Percentiles rank a stretch among this genome's conserved stretches.
phyloP scores from a whole-genome alignment of 2,888 invertebrate genomes.

The Chloroclystis v-ata region DNA sequence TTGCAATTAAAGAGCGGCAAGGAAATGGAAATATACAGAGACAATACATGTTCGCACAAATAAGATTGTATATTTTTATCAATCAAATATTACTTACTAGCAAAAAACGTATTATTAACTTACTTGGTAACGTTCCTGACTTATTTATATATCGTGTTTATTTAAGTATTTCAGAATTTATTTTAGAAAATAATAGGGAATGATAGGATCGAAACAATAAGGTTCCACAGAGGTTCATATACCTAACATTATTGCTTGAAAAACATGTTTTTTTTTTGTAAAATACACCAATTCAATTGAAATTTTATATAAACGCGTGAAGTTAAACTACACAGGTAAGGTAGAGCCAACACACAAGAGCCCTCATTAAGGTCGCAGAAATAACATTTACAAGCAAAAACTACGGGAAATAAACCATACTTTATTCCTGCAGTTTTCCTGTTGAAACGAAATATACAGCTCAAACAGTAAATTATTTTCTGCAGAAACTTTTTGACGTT shows the following conservation, averaged over 20 bases:
- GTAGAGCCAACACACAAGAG: constrained; percentile 44
- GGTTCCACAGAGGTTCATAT: too few species aligned
- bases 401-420: constrained; percentile 45
- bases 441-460: constrained; percentile 28
- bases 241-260: too few species aligned
- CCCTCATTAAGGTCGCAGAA: constrained; percentile 59
- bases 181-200: too few species aligned
- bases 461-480: constrained; percentile 16
- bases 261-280: too few species aligned
- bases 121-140: too few species aligned
- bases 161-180: too few species aligned
- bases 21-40: constrained; percentile 21
- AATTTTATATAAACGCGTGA: too few species aligned
- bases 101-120: too few species aligned
- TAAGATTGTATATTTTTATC: not conserved
- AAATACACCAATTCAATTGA: too few species aligned
- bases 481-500: constrained; percentile 17
- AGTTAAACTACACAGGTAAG: constrained; percentile 42
- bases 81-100: too few species aligned
- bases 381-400: constrained; percentile 48
- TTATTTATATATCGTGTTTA: too few species aligned
- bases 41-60: not conserved
- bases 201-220: too few species aligned
- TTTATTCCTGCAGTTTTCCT: constrained; percentile 38
- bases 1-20: constrained; percentile 38